Evolutionary conservation across 2,113 vertebrate genomes (phyloP), one percentile per base, ranked within the genome.

Genomic region (Lipophrys pholis): DNA sequence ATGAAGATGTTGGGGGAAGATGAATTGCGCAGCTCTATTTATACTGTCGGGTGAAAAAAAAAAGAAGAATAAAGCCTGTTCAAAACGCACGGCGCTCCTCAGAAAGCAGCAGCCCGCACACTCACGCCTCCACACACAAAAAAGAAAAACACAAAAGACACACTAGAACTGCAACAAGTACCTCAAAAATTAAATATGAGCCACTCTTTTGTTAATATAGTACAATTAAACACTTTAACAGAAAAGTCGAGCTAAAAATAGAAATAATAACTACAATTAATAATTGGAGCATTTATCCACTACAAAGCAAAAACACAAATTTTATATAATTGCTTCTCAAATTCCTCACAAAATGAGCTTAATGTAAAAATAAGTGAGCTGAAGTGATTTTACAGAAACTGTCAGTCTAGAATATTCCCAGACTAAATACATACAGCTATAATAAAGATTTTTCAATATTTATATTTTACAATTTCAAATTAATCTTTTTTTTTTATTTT

Each of bases 121-220:
- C 50, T 73, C 60, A 15, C 78, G 66, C 88, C 78, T 38, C 60
- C 35, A 64, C n/a, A 69, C n/a, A n/a, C n/a, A n/a, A n/a, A 14
- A 45, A 54, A 75, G 21, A 30, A 30, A 30, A 30, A 30, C 21
- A 57, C 21, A 30, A 30, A 30, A 30, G 21, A 30, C 21, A 30
- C 21, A 30, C 21, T 2, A 30, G 21, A 4, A 30, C 21, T 92
- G 91, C 93, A 93, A 69, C 94, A 94, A 90, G 92, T 94, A 85
- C 76, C 51, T 46, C 69, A 0, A 50, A 70, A 71, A 46, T 70
- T 30, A 0, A 43, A 43, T 61, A 59, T 17, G 64, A 75, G 4
- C 10, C 58, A 11, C 7, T 46, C n/a, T 46, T 46, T 46, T 46
- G 1, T 14, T n/a, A 30, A 30, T 30, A 30, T 30, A 30, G 4